phyloP scores from a whole-genome alignment of 2,113 vertebrate species.

The Archilochus colubris region DNA sequence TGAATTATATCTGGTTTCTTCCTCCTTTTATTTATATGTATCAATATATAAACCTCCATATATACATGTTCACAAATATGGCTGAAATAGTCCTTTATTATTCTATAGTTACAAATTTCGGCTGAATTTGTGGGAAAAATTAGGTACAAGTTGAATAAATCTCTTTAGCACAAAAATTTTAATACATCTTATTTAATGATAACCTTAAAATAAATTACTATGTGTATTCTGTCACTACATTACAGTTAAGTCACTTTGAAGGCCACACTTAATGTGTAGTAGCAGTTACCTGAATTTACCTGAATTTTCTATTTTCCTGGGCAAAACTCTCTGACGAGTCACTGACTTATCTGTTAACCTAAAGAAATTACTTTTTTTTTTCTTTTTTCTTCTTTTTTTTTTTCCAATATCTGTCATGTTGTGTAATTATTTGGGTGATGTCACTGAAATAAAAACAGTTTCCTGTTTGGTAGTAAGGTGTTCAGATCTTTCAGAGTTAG shows the following conservation, averaged over 20 bases:
- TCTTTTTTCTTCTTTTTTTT: no score
- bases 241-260: background rate
- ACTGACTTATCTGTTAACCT: background rate
- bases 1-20: background rate
- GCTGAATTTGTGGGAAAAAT: background rate
- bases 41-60: background rate
- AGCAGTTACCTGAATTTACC: background rate
- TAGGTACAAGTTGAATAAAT: background rate
- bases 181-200: background rate
- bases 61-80: background rate
- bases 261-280: background rate
- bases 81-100: background rate
- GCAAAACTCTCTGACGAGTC: background rate
- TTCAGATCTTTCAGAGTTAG: background rate
- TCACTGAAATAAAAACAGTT: background rate
- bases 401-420: no score
- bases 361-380: background rate
- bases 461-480: background rate
- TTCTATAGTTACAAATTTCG: background rate
- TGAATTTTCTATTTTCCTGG: background rate
- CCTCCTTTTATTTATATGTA: background rate
- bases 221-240: background rate
- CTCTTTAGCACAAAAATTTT: background rate
- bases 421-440: background rate
- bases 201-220: background rate